Evolutionary conservation across 2,797 vertebrate species (phyloP).

Genomic region (Enteromius treurensis): DNA sequence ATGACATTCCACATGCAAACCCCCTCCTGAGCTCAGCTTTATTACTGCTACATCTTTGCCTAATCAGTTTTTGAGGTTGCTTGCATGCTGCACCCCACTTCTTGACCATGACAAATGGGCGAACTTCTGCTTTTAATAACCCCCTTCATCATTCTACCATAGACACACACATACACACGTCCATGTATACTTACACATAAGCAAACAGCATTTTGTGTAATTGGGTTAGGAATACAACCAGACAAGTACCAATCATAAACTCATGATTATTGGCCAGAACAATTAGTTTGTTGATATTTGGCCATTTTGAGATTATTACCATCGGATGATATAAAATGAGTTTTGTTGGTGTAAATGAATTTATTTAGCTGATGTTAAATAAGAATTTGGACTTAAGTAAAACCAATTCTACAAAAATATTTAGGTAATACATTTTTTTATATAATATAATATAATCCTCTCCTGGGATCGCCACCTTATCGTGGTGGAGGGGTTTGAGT

Average conservation of each 20-base stretch:
- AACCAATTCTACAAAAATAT: not conserved
- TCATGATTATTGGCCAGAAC: not conserved
- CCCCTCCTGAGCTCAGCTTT: conserved; percentile 65
- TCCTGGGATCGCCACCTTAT: too few relatives aligned
- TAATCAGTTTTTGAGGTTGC: conserved; percentile 75
- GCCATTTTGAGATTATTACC: not conserved
- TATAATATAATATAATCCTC: not conserved
- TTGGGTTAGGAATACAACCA: conserved; percentile 31
- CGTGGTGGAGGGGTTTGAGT: too few relatives aligned
- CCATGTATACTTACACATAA: conserved; percentile 34
- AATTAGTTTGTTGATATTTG: not conserved
- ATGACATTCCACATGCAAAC: conserved; percentile 40
- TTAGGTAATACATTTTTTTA: not conserved
- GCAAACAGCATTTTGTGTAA: conserved; percentile 23
- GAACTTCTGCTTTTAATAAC: conserved; percentile 53
- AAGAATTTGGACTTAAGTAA: not conserved
- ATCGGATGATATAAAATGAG: not conserved
- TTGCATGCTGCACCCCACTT: conserved; percentile 66
- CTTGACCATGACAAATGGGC: conserved; percentile 73
- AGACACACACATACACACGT: conserved; percentile 45
- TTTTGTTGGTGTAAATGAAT: not conserved
- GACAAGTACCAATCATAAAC: conserved; percentile 7
- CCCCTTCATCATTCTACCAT: conserved; percentile 55
- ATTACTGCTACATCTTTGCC: conserved; percentile 71
- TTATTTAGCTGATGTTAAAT: not conserved